Percentiles rank a stretch among this genome's conserved stretches.
Evolutionary conservation across 2,797 vertebrate species (phyloP).

Genomic region (Pipistrellus kuhlii): DNA sequence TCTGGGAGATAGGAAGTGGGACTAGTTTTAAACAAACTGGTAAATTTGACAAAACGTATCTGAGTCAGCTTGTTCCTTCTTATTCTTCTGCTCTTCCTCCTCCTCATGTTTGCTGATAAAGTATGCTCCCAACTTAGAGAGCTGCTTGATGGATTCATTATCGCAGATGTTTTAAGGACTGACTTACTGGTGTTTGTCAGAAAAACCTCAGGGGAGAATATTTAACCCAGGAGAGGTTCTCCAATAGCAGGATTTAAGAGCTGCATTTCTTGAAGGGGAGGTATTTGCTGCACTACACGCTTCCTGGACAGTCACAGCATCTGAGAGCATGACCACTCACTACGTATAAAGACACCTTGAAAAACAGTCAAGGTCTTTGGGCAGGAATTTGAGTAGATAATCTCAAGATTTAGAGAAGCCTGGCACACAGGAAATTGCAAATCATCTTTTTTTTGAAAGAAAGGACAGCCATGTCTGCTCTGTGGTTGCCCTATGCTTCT

Average conservation of each 20-base stretch:
- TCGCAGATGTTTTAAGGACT: constrained; percentile 24
- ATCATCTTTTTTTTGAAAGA: constrained; percentile 35
- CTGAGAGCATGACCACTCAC: not conserved
- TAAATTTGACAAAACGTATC: not conserved
- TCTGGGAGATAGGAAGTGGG: not conserved
- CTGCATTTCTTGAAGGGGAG: constrained; percentile 36
- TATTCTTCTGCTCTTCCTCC: not conserved
- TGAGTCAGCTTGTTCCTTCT: not conserved
- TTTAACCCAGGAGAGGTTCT: constrained; percentile 45
- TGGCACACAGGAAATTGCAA: constrained; percentile 26
- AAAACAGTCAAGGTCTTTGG: constrained; percentile 30
- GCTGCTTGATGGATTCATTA: constrained; percentile 38
- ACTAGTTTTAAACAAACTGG: not conserved
- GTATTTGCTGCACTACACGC: constrained; percentile 5
- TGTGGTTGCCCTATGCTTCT: not conserved
- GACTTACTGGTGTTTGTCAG: constrained; percentile 55
- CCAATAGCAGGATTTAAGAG: constrained; percentile 31
- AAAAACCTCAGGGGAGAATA: constrained; percentile 31
- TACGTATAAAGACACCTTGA: not conserved
- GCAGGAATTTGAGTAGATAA: constrained; percentile 15
- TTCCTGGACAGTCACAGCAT: constrained; percentile 34
- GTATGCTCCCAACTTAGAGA: not conserved
- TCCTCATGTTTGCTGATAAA: not conserved
- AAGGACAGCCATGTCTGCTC: not conserved
- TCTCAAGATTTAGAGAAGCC: constrained; percentile 47